Evolutionary conservation across 2,888 invertebrate genomes (phyloP), one percentile per base, ranked within the genome.

Genomic region (Sinotaia quadrata): DNA sequence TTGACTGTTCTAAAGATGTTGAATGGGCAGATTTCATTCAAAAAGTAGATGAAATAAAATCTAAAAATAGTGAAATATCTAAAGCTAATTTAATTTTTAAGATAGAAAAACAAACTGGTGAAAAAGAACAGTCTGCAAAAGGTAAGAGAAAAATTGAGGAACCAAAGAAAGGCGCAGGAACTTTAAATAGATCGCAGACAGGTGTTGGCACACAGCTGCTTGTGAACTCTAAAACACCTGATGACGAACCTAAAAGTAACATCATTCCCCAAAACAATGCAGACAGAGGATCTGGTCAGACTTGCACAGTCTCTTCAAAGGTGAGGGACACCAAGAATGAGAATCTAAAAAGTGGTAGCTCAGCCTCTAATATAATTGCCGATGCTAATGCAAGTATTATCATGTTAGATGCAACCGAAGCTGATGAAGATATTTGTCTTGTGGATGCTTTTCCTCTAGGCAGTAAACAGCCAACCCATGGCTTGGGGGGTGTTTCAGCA

Each of bases 361-460:
- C 21, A 1, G 47, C 21, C 24, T 47, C 47, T 12, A 7, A 47
- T 7, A 21, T 4, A 18, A 18, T 21, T 1, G 18, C 7, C 18
- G n/a, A 24, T 47, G 8, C 47, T 24, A 47, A 41, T 18, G 18
- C 8, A 12, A 41, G 47, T 47, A 4, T 47, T 18, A 47, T 47
- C 18, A 18, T 47, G 21, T 21, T 47, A 12, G 47, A 8, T 8
- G 47, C n/a, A 8, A 47, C 21, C n/a, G 49, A 49, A 1, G 37
- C 12, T 24, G 36, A 52, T 27, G 62, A 52, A 29, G 41, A 41
- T 10, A 37, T 63, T 33, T 62, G 51, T 21, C 5, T 54, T n/a
- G 54, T 63, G 52, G 63, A 63, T 33, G 27, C 63, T 12, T 29
- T 12, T 7, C 37, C 41, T n/a, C 31, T 8, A 1, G 37, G n/a